A percentile compares a stretch with the other conserved stretches of the same genome.
Conservation (phyloP, 2,888 invertebrate genomes). For the Idaea biselata region DNA sequence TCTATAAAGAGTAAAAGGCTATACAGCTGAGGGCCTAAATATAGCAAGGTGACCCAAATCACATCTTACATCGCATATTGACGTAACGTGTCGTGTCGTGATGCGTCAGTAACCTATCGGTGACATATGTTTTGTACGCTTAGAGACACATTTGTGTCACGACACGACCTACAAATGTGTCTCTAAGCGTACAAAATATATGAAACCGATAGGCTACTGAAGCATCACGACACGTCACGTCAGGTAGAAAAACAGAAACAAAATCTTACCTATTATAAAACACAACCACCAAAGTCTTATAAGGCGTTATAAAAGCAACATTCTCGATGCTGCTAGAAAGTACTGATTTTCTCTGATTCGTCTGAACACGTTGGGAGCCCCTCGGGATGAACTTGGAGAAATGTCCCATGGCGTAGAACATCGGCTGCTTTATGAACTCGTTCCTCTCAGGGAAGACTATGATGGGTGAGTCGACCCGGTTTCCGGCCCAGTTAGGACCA, state of each 20-base stretch:
- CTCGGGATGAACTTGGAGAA: conserved; percentile 86
- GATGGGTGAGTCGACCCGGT: conserved; percentile 88
- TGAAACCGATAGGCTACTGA: too few species aligned
- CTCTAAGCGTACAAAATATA: too few species aligned
- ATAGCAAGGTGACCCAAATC: too few species aligned
- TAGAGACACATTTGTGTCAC: too few species aligned
- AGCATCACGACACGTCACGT: too few species aligned
- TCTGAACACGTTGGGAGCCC: conserved; percentile 69
- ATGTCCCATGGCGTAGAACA: conserved; percentile 93
- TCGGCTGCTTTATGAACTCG: conserved; percentile 94
- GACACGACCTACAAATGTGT: too few species aligned
- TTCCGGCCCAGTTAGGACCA: conserved; percentile 89
- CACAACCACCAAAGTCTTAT: conserved; percentile 52
- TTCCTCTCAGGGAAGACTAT: conserved; percentile 76
- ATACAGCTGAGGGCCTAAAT: too few species aligned
- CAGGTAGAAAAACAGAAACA: background rate
- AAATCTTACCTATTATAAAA: conserved; percentile 59
- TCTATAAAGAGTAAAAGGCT: too few species aligned
- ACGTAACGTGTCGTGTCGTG: too few species aligned
- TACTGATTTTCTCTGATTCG: conserved; percentile 23
- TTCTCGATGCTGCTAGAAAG: conserved; percentile 30
- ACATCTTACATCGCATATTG: too few species aligned
- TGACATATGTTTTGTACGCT: too few species aligned
- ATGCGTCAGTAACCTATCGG: too few species aligned
- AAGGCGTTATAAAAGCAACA: conserved; percentile 54